These are phyloP conservation scores for Aphrocallistes beatrix DNA, from an alignment of 37 sponge, comb jelly and placozoan genomes.

Conservation along the genomic window DNA sequence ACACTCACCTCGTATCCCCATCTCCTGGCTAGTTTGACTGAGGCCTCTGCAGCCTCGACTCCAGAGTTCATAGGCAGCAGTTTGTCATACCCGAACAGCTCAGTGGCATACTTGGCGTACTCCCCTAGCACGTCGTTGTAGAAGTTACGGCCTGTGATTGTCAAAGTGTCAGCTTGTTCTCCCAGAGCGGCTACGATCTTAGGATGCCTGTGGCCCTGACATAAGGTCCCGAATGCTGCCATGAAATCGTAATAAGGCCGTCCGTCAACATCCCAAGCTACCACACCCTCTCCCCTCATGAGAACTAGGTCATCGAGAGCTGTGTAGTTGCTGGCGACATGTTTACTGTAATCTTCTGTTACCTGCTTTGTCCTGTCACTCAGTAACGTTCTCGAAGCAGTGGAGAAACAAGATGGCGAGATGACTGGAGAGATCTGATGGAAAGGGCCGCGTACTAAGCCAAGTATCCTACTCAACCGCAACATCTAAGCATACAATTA, in stretches of 20 bases:
- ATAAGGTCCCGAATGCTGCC: conserved; percentile 80
- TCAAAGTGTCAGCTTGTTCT: conserved; percentile 52
- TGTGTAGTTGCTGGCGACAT: conserved; percentile 83
- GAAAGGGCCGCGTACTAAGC: no score
- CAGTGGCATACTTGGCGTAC: conserved; percentile 66
- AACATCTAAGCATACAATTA: no score
- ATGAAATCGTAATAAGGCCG: conserved; percentile 86
- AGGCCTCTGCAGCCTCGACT: conserved; percentile 83
- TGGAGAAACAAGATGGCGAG: no score
- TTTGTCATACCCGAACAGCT: conserved; percentile 90
- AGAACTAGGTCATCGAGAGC: conserved; percentile 75
- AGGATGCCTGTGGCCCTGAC: conserved; percentile 95
- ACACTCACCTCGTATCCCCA: conserved; percentile 78
- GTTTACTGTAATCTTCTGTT: conserved; percentile 49
- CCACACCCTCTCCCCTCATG: conserved; percentile 76
- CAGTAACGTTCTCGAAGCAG: no score
- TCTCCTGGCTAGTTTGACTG: conserved; percentile 78
- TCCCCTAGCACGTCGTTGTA: conserved; percentile 90
- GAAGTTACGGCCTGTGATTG: conserved; percentile 81
- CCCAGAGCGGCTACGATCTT: conserved; percentile 54
- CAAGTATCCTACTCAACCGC: no score
- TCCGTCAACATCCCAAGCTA: conserved; percentile 92
- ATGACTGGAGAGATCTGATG: no score
- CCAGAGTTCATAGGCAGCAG: conserved; percentile 95
- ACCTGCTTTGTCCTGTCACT: conserved; percentile 22